These are phyloP conservation scores for Isichthys henryi DNA, from an alignment of 2,113 vertebrate species.

Conservation along the genomic window DNA sequence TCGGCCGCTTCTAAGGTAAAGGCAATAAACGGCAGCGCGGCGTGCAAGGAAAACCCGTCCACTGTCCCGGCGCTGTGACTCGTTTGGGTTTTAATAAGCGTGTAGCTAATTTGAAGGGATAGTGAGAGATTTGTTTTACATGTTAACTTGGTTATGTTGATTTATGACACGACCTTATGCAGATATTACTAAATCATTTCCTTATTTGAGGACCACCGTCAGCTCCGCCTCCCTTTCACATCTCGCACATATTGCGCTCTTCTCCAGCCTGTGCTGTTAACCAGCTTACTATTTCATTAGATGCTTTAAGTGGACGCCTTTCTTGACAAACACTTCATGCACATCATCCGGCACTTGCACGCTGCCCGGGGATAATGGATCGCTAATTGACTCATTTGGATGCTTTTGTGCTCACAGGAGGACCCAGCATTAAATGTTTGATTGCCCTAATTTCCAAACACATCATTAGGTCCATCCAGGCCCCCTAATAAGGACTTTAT, in stretches of 20 bases:
- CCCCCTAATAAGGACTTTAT: constrained; percentile 99
- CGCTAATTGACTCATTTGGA: constrained; percentile 99
- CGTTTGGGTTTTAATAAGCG: constrained; percentile 68
- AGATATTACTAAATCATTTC: constrained; percentile 57
- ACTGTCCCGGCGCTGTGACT: constrained; percentile 40
- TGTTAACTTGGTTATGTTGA: constrained; percentile 77
- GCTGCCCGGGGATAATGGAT: constrained; percentile 93
- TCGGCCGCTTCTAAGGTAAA: constrained; percentile 23
- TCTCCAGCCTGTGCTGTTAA: constrained; percentile 39
- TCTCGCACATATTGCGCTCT: constrained; percentile 23
- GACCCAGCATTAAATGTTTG: constrained; percentile 96
- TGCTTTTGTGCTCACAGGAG: constrained; percentile 95
- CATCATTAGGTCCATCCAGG: constrained; percentile 98
- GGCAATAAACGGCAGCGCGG: constrained; percentile 23
- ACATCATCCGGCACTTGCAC: constrained; percentile 82
- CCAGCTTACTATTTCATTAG: constrained; percentile 68
- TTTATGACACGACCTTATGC: constrained; percentile 66
- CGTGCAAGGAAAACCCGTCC: constrained; percentile 16
- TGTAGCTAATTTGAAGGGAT: constrained; percentile 72
- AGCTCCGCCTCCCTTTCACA: constrained; percentile 13
- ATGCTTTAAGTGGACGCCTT: constrained; percentile 81
- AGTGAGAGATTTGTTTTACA: constrained; percentile 70
- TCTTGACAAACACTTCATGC: constrained; percentile 82
- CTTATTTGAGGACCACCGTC: constrained; percentile 45
- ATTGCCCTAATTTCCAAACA: constrained; percentile 99